Conservation (phyloP, 2,797 vertebrate species). For the Anguilla megastoma region DNA sequence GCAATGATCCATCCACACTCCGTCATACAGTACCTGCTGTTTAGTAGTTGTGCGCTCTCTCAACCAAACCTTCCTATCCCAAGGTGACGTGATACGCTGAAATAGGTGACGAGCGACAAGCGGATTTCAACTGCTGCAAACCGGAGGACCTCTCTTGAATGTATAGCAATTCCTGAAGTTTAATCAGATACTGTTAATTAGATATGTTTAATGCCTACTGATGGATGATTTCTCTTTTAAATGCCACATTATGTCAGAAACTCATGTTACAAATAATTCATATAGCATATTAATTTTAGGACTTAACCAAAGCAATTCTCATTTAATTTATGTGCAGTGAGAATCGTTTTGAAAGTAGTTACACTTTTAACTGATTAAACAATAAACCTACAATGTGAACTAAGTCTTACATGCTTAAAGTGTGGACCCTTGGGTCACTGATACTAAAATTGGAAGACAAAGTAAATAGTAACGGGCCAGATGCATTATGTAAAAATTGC, state of each 20-base stretch:
- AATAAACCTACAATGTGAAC: too few relatives aligned
- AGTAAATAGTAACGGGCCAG: not conserved
- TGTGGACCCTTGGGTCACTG: not conserved
- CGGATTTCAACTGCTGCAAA: not conserved
- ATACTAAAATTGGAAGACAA: not conserved
- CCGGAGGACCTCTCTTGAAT: not conserved
- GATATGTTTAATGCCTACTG: not conserved
- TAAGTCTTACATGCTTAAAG: too few relatives aligned
- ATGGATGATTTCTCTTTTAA: not conserved
- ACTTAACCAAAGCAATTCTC: too few relatives aligned
- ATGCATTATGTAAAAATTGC: not conserved
- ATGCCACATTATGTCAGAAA: not conserved
- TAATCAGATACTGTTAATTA: not conserved
- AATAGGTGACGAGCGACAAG: conserved; percentile 7
- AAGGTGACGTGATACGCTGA: not conserved
- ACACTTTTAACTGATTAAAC: too few relatives aligned
- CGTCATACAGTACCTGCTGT: not conserved
- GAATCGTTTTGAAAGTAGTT: too few relatives aligned
- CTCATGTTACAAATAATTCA: not conserved
- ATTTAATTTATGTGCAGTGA: too few relatives aligned
- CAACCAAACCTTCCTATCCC: not conserved
- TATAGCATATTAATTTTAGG: not conserved
- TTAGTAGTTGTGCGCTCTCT: not conserved
- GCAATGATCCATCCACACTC: not conserved
- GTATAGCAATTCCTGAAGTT: not conserved